Percentiles rank a stretch among this genome's conserved stretches.
phyloP scores from a whole-genome alignment of 2,113 vertebrate species.

The Xiphophorus maculatus region DNA sequence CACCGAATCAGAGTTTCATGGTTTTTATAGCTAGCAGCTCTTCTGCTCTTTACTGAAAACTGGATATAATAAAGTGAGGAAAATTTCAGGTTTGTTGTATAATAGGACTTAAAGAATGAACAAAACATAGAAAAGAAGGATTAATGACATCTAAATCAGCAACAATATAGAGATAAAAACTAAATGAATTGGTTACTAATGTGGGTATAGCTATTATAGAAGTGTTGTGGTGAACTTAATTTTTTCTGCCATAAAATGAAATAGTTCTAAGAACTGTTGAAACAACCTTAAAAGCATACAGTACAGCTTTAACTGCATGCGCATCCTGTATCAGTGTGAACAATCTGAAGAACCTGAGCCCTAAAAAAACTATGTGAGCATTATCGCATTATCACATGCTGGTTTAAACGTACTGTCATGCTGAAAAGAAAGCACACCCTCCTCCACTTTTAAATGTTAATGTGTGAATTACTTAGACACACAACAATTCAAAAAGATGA shows the following conservation, averaged over 20 bases:
- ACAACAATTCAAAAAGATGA: neutral
- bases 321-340: slow-evolving; percentile 18
- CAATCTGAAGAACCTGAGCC: slow-evolving; percentile 23
- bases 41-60: slow-evolving; percentile 2
- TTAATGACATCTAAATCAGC: neutral
- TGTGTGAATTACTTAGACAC: neutral
- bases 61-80: neutral
- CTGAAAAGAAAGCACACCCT: neutral
- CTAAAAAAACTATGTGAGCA: slow-evolving; percentile 36
- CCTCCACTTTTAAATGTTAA: neutral
- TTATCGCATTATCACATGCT: slow-evolving; percentile 5
- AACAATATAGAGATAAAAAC: neutral
- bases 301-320: slow-evolving; percentile 19
- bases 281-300: neutral
- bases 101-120: slow-evolving; percentile 5
- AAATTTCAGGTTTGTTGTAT: too few species aligned
- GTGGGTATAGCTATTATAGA: neutral
- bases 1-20: too few species aligned
- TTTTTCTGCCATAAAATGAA: slow-evolving; percentile 2
- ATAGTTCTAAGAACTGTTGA: neutral
- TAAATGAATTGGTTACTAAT: neutral
- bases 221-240: slow-evolving; percentile 9
- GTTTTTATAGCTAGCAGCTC: slow-evolving; percentile 5
- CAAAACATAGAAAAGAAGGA: neutral
- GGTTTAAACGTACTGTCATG: neutral